phyloP scores from a whole-genome alignment of 2,888 invertebrate genomes.

The Pterobdella sp. region DNA sequence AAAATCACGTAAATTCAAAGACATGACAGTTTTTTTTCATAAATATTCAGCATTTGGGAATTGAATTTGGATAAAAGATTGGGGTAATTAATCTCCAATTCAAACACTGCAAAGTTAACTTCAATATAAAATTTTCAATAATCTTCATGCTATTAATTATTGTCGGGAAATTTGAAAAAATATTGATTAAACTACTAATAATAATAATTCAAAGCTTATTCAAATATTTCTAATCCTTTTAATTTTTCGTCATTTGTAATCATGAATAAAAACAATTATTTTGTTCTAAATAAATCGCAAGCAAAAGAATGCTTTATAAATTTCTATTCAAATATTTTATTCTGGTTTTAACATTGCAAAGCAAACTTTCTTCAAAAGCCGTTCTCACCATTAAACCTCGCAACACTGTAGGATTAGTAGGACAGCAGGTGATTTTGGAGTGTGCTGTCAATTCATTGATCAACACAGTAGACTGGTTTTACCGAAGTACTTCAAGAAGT shows the following conservation, averaged over 20 bases:
- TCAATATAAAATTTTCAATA: no score
- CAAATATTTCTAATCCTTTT: no score
- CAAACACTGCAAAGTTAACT: no score
- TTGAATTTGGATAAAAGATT: no score
- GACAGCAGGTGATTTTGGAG: not conserved
- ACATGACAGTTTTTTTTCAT: no score
- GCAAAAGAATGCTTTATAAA: not conserved
- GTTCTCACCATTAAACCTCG: slow-evolving; percentile 5
- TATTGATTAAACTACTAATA: no score
- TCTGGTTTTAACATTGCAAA: not conserved
- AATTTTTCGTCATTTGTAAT: not conserved
- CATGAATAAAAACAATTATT: not conserved
- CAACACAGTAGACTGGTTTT: slow-evolving; percentile 23
- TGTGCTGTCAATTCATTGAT: slow-evolving; percentile 1
- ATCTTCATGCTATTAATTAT: no score
- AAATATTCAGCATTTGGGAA: no score
- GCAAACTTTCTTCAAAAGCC: not conserved
- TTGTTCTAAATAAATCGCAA: not conserved
- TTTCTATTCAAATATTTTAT: not conserved
- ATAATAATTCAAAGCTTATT: no score
- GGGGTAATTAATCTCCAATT: no score
- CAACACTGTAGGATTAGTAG: slow-evolving; percentile 11
- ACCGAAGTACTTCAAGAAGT: not conserved
- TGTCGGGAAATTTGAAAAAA: no score
- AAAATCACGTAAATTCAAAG: no score